Evolutionary conservation across 2,888 invertebrate genomes (phyloP).

Genomic region (Erpobdella octoculata): DNA sequence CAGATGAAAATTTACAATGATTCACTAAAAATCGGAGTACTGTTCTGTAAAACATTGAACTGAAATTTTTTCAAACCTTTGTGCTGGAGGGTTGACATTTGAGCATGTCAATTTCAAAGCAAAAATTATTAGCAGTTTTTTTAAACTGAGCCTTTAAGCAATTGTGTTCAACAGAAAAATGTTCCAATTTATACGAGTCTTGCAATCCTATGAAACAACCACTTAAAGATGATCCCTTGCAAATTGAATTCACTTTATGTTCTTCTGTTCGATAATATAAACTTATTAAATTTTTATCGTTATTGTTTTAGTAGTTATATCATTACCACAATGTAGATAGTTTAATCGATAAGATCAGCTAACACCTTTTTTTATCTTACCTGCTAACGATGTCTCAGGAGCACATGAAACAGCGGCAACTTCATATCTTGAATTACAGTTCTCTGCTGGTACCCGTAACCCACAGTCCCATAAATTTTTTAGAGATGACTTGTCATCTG

Average conservation of each 20-base stretch:
- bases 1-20: conserved; percentile 4
- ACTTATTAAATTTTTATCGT: too few relatives aligned
- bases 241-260: conserved; percentile 6
- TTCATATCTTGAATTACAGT: conserved; percentile 26
- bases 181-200: not conserved
- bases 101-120: conserved; percentile 23
- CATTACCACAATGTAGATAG: not conserved
- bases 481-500: not conserved
- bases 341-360: too few relatives aligned
- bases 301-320: too few relatives aligned
- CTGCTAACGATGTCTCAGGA: not conserved
- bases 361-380: too few relatives aligned
- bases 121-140: not conserved
- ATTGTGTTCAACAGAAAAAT: not conserved
- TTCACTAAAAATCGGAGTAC: conserved; percentile 3
- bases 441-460: not conserved
- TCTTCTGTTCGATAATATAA: too few relatives aligned
- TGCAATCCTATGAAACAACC: conserved; percentile 12
- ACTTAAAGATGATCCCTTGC: conserved; percentile 5
- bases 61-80: conserved; percentile 1
- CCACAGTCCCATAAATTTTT: conserved; percentile 32
- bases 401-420: conserved; percentile 33
- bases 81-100: not conserved
- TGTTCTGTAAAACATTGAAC: not conserved
- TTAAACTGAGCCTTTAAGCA: not conserved